Evolutionary conservation across 2,888 invertebrate genomes (phyloP).

Genomic region (Papilio protenor): DNA sequence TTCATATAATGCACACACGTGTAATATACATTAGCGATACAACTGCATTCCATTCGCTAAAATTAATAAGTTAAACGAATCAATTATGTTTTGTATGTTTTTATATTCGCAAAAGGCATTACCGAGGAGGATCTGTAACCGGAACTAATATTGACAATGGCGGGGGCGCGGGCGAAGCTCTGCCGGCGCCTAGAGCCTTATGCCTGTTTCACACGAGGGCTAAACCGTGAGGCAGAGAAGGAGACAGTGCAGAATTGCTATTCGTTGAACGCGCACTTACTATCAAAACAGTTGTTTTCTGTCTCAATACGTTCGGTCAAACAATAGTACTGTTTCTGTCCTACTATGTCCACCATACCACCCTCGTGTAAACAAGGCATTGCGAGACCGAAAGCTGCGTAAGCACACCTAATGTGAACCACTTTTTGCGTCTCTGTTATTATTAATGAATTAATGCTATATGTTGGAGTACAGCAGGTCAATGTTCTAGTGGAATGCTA

Average conservation of each 20-base stretch:
- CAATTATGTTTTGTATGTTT: slow-evolving; percentile 68
- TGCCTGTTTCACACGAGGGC: neutral
- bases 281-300: neutral
- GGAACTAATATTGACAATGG: slow-evolving; percentile 77
- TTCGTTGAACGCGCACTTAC: neutral
- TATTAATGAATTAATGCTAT: slow-evolving; percentile 78
- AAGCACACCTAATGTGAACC: slow-evolving; percentile 73
- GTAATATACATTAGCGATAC: slow-evolving; percentile 51
- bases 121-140: slow-evolving; percentile 78
- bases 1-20: slow-evolving; percentile 43
- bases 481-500: slow-evolving; percentile 76
- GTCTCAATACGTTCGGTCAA: neutral
- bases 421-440: slow-evolving; percentile 75
- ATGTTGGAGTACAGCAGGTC: slow-evolving; percentile 76
- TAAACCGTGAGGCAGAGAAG: neutral
- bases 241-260: neutral
- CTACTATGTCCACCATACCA: neutral
- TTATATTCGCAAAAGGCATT: slow-evolving; percentile 64
- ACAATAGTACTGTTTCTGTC: neutral
- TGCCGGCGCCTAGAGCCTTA: slow-evolving; percentile 37
- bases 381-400: slow-evolving; percentile 49
- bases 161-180: slow-evolving; percentile 51
- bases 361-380: neutral
- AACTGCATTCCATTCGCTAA: slow-evolving; percentile 59
- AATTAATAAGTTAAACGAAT: slow-evolving; percentile 65